Evolutionary conservation across 2,888 invertebrate species (phyloP).

Genomic region (Eledone cirrhosa): DNA sequence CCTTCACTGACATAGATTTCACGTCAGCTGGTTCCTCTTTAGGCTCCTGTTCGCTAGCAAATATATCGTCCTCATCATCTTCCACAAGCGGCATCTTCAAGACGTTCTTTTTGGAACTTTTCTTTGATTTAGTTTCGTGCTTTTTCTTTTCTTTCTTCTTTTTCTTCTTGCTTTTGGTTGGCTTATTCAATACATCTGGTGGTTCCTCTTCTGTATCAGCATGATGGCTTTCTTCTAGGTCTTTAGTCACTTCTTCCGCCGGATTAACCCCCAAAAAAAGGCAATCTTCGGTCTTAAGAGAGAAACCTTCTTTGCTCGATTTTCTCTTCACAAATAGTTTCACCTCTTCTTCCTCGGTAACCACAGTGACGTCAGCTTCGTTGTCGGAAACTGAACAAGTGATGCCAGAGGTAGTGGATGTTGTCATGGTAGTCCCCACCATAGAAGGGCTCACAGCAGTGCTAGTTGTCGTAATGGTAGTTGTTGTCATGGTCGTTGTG

Average conservation of each 20-base stretch:
- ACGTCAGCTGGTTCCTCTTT: neutral
- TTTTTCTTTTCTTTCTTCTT: conserved; percentile 35
- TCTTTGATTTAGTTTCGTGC: conserved; percentile 31
- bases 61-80: neutral
- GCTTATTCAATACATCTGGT: conserved; percentile 33
- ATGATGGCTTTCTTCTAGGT: conserved; percentile 23
- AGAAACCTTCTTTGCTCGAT: neutral
- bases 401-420: neutral
- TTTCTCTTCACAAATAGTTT: neutral
- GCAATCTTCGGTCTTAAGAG: neutral
- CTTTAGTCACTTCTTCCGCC: neutral
- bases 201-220: conserved; percentile 37
- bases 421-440: neutral
- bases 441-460: neutral
- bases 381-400: neutral
- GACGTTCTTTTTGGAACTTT: conserved; percentile 22
- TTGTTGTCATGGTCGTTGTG: neutral
- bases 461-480: neutral
- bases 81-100: neutral
- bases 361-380: neutral
- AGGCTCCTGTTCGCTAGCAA: neutral
- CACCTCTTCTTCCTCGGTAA: neutral
- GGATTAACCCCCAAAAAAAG: conserved; percentile 13
- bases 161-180: conserved; percentile 40
- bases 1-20: neutral